phyloP scores from a whole-genome alignment of 2,797 vertebrate species.

The Sebastes kiyomatsui region DNA sequence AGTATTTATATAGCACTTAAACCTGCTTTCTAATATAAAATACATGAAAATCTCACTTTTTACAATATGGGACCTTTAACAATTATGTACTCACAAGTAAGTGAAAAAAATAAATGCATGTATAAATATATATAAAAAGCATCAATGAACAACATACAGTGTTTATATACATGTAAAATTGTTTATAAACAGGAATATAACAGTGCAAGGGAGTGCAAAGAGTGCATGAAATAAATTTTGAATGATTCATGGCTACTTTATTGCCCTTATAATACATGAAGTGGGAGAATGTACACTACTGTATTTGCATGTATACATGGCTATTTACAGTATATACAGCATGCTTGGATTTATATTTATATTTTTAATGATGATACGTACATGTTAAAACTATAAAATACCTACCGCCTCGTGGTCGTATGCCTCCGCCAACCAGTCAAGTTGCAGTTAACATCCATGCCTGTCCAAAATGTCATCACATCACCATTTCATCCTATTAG shows the following conservation, averaged over 20 bases:
- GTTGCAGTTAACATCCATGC: no score
- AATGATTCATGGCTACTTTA: not conserved
- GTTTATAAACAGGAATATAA: not conserved
- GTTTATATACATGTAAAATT: not conserved
- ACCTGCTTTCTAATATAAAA: no score
- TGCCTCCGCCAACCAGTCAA: no score
- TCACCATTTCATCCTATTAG: no score
- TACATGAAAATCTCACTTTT: no score
- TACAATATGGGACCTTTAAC: no score
- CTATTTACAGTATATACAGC: not conserved
- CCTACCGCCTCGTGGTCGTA: no score
- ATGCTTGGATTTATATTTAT: not conserved
- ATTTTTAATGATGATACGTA: not conserved
- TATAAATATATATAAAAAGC: not conserved
- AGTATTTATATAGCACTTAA: no score
- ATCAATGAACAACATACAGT: not conserved
- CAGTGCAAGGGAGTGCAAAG: not conserved
- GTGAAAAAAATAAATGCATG: not conserved
- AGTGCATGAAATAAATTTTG: not conserved
- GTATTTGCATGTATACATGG: not conserved
- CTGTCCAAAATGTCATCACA: no score
- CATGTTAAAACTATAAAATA: not conserved
- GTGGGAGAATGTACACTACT: not conserved
- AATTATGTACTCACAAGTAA: not conserved
- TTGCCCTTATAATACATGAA: not conserved